A percentile compares a stretch with the other conserved stretches of the same genome.
Evolutionary conservation across 2,888 invertebrate genomes (phyloP).

Genomic region (Salticus scenicus): DNA sequence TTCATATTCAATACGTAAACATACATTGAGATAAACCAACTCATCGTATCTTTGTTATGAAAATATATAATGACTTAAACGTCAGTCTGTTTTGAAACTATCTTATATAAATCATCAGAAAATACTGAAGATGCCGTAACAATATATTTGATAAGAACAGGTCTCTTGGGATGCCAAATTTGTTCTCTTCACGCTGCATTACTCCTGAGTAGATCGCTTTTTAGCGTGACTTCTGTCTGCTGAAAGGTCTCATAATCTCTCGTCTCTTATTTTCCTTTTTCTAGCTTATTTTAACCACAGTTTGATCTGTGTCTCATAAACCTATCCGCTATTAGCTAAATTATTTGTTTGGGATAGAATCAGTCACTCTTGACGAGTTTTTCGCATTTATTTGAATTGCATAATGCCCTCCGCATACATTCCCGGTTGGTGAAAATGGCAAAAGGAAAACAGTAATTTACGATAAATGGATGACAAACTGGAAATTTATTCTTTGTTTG

Average conservation of each 20-base stretch:
- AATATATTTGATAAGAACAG: too few relatives aligned
- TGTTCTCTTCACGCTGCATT: slow-evolving; percentile 21
- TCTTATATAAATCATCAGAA: too few relatives aligned
- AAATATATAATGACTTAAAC: too few relatives aligned
- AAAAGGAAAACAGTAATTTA: neutral
- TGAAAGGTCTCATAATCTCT: neutral
- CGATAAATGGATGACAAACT: neutral
- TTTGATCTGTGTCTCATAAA: neutral
- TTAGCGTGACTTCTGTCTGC: slow-evolving; percentile 22
- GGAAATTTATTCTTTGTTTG: neutral
- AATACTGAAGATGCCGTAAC: too few relatives aligned
- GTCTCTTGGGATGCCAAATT: slow-evolving; percentile 19
- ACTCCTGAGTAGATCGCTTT: neutral
- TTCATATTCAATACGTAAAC: too few relatives aligned
- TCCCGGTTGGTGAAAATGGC: slow-evolving; percentile 1
- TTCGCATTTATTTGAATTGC: slow-evolving; percentile 38
- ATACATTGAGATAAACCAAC: too few relatives aligned
- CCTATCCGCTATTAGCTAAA: slow-evolving; percentile 39
- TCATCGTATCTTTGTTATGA: too few relatives aligned
- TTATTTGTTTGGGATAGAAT: slow-evolving; percentile 36
- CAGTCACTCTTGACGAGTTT: slow-evolving; percentile 34
- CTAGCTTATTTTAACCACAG: neutral
- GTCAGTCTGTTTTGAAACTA: too few relatives aligned
- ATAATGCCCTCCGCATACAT: slow-evolving; percentile 19
- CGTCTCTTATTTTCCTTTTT: neutral